These are phyloP conservation scores for Asbolus verrucosus DNA, from an alignment of 1,140 invertebrate species.

Conservation along the genomic window DNA sequence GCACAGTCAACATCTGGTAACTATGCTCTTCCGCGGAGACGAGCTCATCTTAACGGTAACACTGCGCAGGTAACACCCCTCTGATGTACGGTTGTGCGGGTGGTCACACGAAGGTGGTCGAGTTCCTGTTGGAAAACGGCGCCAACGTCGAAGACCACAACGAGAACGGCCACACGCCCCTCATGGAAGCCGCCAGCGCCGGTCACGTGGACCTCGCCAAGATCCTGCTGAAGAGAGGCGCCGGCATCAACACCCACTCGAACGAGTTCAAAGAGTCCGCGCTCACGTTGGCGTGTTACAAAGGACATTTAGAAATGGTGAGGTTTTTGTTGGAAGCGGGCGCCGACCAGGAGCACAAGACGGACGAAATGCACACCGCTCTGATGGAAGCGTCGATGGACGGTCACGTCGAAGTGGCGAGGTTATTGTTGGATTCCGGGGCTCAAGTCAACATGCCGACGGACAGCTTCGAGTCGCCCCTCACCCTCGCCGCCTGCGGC, in stretches of 20 bases:
- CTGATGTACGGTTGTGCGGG: slow-evolving; percentile 98
- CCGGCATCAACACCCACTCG: slow-evolving; percentile 98
- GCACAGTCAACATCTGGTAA: slow-evolving; percentile 92
- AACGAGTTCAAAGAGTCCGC: slow-evolving; percentile 98
- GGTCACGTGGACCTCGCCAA: slow-evolving; percentile 96
- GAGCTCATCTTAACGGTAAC: too few species aligned
- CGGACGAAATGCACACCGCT: slow-evolving; percentile 99
- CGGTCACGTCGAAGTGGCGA: slow-evolving; percentile 96
- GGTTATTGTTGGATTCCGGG: slow-evolving; percentile 91
- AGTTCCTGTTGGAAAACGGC: slow-evolving; percentile 87
- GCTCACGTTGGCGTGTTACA: slow-evolving; percentile 96
- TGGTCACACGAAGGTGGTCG: slow-evolving; percentile 93
- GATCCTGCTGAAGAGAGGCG: slow-evolving; percentile 91
- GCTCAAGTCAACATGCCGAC: slow-evolving; percentile 98
- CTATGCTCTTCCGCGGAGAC: too few species aligned
- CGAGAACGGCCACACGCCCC: slow-evolving; percentile 98
- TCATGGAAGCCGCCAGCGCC: slow-evolving; percentile 98
- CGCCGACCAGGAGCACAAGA: slow-evolving; percentile 97
- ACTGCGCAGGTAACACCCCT: slow-evolving; percentile 87
- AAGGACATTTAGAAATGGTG: slow-evolving; percentile 96
- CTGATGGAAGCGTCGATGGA: slow-evolving; percentile 99
- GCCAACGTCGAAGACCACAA: slow-evolving; percentile 99
- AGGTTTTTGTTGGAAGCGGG: slow-evolving; percentile 93
- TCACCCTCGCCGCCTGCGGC: slow-evolving; percentile 97
- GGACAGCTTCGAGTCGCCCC: slow-evolving; percentile 98